phyloP scores from a whole-genome alignment of 2,113 vertebrate genomes.

The Saccopteryx leptura region DNA sequence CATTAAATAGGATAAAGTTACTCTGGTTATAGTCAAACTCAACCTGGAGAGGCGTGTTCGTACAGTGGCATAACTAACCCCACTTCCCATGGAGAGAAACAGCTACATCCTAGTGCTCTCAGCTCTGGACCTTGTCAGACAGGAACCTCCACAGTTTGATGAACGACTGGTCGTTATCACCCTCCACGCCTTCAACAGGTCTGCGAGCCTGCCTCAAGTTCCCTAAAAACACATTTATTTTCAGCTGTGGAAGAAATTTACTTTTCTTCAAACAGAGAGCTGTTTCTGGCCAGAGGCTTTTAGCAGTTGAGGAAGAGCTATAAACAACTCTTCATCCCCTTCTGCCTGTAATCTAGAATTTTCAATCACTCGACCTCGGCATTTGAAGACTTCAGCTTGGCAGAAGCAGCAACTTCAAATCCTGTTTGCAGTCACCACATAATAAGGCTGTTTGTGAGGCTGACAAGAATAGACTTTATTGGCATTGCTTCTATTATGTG shows the following conservation, averaged over 20 bases:
- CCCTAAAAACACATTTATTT: constrained; percentile 74
- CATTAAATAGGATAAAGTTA: not conserved
- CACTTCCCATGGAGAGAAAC: not conserved
- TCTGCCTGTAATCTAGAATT: constrained; percentile 47
- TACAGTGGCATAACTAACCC: not conserved
- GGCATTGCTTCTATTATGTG: not conserved
- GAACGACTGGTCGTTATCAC: not conserved
- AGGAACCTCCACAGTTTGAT: not conserved
- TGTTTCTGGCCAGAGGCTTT: constrained; percentile 72
- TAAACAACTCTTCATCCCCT: constrained; percentile 61
- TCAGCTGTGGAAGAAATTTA: constrained; percentile 66
- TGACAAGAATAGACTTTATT: not conserved
- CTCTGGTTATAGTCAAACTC: rapidly evolving
- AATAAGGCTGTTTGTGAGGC: constrained; percentile 49
- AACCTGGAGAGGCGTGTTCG: not conserved
- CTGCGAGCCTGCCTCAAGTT: not conserved
- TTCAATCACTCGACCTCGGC: constrained; percentile 56
- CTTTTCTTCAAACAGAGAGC: constrained; percentile 67
- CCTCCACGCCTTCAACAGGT: not conserved
- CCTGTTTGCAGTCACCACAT: constrained; percentile 25
- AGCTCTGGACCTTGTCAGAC: rapidly evolving
- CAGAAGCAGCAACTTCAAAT: constrained; percentile 27
- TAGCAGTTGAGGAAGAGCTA: constrained; percentile 36
- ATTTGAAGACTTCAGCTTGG: not conserved
- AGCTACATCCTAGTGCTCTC: not conserved